Evolutionary conservation across 2,888 invertebrate species (phyloP).

Genomic region (Pachymerium ferrugineum): DNA sequence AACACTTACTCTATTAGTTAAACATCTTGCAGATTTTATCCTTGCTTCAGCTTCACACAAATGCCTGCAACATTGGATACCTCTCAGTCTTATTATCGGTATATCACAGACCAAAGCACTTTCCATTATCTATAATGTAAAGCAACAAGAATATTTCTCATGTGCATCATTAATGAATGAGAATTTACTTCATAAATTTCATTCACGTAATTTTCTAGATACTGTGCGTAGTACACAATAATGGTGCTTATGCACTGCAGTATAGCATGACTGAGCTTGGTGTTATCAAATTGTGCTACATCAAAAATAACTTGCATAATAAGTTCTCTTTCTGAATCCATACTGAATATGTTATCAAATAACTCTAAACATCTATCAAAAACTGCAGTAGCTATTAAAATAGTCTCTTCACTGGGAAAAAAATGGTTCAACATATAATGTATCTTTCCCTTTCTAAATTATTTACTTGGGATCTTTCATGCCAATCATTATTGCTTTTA

Average conservation of each 20-base stretch:
- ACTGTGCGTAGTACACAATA: not conserved
- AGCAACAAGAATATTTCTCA: not conserved
- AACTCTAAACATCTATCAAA: not conserved
- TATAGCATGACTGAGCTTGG: not conserved
- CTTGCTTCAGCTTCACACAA: not conserved
- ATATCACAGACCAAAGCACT: not conserved
- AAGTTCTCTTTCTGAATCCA: not conserved
- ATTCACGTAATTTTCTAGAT: not conserved
- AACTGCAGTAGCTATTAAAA: not conserved
- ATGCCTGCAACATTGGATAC: not conserved
- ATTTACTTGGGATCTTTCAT: not conserved
- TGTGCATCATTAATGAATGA: not conserved
- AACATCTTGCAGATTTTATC: not conserved
- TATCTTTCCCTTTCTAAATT: no score
- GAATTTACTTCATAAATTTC: not conserved
- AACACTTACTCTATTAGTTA: not conserved
- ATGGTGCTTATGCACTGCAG: not conserved
- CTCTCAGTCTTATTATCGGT: not conserved
- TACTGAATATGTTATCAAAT: not conserved
- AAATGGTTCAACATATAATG: not conserved
- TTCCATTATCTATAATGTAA: not conserved
- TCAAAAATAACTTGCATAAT: not conserved
- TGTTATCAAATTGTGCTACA: not conserved
- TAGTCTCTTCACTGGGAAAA: not conserved
- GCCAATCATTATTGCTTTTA: not conserved